Conservation (phyloP, 2,888 invertebrate species). For the Melolontha melolontha region DNA sequence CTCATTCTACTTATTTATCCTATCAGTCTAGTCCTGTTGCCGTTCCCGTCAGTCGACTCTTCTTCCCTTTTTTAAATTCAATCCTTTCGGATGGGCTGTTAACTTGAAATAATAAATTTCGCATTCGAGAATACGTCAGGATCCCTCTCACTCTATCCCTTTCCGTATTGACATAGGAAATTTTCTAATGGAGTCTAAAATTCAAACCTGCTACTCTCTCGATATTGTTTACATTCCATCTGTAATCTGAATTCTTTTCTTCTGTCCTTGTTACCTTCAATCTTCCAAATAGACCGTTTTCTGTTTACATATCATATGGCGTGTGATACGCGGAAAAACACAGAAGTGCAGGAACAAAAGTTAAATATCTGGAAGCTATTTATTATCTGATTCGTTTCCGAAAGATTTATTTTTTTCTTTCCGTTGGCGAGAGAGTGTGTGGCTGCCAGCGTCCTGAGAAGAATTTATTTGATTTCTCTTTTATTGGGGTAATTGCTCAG, state of each 20-base stretch:
- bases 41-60: too few species aligned
- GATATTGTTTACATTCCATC: not conserved
- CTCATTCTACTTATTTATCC: slow-evolving; percentile 12
- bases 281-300: not conserved
- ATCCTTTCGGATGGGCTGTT: slow-evolving; percentile 1
- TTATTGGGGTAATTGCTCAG: slow-evolving; percentile 35
- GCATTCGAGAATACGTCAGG: not conserved
- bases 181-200: slow-evolving; percentile 22
- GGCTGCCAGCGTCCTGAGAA: slow-evolving; percentile 5
- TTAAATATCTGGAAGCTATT: slow-evolving; percentile 30
- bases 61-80: not conserved
- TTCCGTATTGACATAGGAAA: slow-evolving; percentile 17
- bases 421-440: not conserved
- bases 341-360: not conserved
- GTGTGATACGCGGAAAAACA: not conserved
- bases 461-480: slow-evolving; percentile 36
- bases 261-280: too few species aligned
- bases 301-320: slow-evolving; percentile 4
- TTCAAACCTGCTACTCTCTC: slow-evolving; percentile 1
- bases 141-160: not conserved
- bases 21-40: too few species aligned
- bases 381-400: slow-evolving; percentile 23
- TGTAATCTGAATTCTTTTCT: not conserved
- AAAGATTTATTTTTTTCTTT: slow-evolving; percentile 24
- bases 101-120: slow-evolving; percentile 24